Percentiles rank a stretch among this genome's conserved stretches.
phyloP scores from a whole-genome alignment of 2,797 vertebrate genomes.

The Acestrorhynchus altus region DNA sequence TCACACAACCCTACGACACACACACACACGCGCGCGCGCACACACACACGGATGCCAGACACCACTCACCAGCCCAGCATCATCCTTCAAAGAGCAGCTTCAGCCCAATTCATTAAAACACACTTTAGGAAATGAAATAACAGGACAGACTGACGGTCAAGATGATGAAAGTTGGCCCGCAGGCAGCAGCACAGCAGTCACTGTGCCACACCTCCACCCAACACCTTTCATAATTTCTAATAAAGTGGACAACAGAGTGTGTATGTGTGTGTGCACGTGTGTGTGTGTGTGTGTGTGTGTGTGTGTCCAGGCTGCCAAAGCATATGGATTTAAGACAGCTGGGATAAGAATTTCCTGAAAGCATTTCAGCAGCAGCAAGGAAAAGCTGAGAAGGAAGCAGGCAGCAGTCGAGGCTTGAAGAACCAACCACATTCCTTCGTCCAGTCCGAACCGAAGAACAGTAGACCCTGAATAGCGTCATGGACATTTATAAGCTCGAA shows the following conservation, averaged over 20 bases:
- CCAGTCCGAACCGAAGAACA: neutral
- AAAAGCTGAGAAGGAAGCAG: neutral
- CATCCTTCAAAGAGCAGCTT: conserved; percentile 6
- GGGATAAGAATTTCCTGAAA: conserved; percentile 3
- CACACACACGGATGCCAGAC: conserved; percentile 24
- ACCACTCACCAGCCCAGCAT: conserved; percentile 15
- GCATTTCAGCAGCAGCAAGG: neutral
- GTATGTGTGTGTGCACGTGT: neutral
- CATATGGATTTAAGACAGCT: conserved; percentile 19
- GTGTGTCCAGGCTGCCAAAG: neutral
- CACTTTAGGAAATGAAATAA: conserved; percentile 12
- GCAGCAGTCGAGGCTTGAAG: neutral
- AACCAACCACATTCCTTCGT: neutral
- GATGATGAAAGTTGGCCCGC: neutral
- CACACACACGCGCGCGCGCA: conserved; percentile 18
- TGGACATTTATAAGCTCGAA: no score
- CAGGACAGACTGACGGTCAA: neutral
- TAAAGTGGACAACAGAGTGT: no score
- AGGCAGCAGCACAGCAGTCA: neutral
- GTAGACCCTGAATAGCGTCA: neutral
- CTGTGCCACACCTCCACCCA: no score
- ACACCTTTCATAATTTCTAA: no score
- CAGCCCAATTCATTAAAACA: conserved; percentile 17
- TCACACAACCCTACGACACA: conserved; percentile 17
- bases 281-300: conserved; percentile 5